Conservation (phyloP, 2,797 vertebrate genomes). For the Pangasius sanitwongsei region DNA sequence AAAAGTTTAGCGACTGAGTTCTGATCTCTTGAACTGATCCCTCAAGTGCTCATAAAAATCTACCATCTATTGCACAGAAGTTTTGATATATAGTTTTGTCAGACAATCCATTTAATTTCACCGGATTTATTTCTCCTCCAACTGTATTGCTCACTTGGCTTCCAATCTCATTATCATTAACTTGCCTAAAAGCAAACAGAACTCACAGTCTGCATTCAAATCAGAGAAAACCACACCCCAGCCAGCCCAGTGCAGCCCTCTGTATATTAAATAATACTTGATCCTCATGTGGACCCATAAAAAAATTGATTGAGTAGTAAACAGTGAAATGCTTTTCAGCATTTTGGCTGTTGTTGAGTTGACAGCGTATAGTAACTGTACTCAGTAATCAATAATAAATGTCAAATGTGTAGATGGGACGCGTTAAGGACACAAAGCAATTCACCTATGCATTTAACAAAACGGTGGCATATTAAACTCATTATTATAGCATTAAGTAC, state of each 20-base stretch:
- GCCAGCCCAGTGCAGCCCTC: constrained; percentile 8
- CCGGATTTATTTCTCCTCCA: constrained; percentile 40
- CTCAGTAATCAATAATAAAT: constrained; percentile 45
- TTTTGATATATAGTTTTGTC: constrained; percentile 24
- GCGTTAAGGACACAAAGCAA: constrained; percentile 37
- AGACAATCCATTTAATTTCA: constrained; percentile 42
- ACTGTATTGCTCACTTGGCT: constrained; percentile 29
- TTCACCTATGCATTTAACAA: constrained; percentile 24
- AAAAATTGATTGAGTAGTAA: constrained; percentile 45
- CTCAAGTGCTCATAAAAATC: constrained; percentile 23
- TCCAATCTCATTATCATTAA: constrained; percentile 48
- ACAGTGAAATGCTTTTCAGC: constrained; percentile 45
- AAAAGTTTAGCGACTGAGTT: constrained; percentile 60
- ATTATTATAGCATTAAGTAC: neutral
- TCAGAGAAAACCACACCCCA: constrained; percentile 24
- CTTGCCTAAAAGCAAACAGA: constrained; percentile 38
- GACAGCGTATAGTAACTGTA: constrained; percentile 36
- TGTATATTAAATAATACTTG: constrained; percentile 34
- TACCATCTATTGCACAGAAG: constrained; percentile 15
- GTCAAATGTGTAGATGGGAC: constrained; percentile 29
- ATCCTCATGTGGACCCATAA: constrained; percentile 37
- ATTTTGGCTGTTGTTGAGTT: constrained; percentile 44
- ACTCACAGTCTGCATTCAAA: constrained; percentile 30
- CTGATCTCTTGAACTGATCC: constrained; percentile 40
- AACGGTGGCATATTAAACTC: constrained; percentile 5